Base-by-base conservation (phyloP, 2,113 vertebrate species). In the Ophthalmolycus amberensis region DNA sequence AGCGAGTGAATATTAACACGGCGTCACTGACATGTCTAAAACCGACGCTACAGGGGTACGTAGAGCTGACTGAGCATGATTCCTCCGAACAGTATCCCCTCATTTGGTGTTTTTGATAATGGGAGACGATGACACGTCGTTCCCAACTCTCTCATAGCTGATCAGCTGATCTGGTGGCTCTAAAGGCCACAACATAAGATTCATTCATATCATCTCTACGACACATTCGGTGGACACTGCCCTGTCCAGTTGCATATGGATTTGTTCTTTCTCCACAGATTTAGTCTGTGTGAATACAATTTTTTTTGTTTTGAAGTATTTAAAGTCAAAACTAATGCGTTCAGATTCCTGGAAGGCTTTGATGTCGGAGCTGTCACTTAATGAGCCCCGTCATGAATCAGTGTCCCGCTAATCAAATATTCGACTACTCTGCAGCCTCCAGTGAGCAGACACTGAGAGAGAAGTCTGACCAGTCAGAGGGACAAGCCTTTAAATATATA, bases 381-480 rank as follows among this genome's bases (percentile, higher is more conserved):
- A 52, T 69, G 68, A 86, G 88, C 40, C 16, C 60, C 54, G 22
- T 82, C 67, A 62, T 92, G 78, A 88, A 85, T 91, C 86, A 88
- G 71, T 81, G 78, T 82, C 85, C 65, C 16, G 42, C 18, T 90
- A 84, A 89, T 89, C 85, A 82, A 91, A 93, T 82, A 77, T 76
- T 6, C 64, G 68, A 79, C 78, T 46, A 78, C 82, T 86, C 71
- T 65, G 80, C 71, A 59, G 80, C 79, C 84, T 88, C 81, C 77
- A 78, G 83, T 80, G 80, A 83, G 79, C 72, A 82, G 73, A 77
- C 73, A 27, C 68, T 29, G 75, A 67, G 12, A 70, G 18, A 74
- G 38, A 38, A 50, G 68, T 77, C 84, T 44, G 25, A 69, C n/a
- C 73, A 66, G 11, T 20, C 38, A 63, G 40, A 56, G 71, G 67